Evolutionary conservation across 2,113 vertebrate genomes (phyloP), one percentile per base, ranked within the genome.

Genomic region (Platysteira castanea): DNA sequence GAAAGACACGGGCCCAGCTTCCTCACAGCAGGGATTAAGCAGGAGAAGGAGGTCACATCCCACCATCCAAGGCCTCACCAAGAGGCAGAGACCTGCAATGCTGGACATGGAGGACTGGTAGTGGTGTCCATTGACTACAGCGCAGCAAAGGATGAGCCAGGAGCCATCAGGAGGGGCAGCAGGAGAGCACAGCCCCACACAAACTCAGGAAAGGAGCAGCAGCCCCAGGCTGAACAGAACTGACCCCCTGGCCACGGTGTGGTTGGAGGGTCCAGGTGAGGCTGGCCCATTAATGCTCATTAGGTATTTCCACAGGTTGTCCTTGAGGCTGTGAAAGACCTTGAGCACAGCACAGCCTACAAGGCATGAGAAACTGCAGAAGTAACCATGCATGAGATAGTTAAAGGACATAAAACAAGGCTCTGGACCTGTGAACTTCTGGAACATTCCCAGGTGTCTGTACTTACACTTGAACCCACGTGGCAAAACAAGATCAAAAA

Each of bases 1-100:
- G 50, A 50, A 11, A 39, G 10, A 30, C 11, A 16, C 0, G 0
- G 10, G 15, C 15, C 16, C 2, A 3, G 18, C 24, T 50, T 22
- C 30, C 28, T 20, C 59, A 31, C 10, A 53, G 41, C 53, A 21
- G 10, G 4, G 2, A 33, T 42, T 24, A 39, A 74, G 33, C 23
- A 81, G 50, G 23, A 81, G 1, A 57, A 57, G 7, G 53, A 61
- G 6, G 8, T 59, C 42, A 63, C 7, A 7, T 15, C 10, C 8
- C 14, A 20, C 10, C 11, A n/a, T 20, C n/a, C 65, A 84, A 26
- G 6, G 9, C 21, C 27, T 64, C 28, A 14, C 4, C 0, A 0
- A 46, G 27, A 52, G 22, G 26, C 22, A 59, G 6, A 49, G 5
- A 60, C 11, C 7, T 11, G 13, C 19, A 21, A 0, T 3, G 4